phyloP scores from a whole-genome alignment of 23 tunicate species.

The Styela plicata region DNA sequence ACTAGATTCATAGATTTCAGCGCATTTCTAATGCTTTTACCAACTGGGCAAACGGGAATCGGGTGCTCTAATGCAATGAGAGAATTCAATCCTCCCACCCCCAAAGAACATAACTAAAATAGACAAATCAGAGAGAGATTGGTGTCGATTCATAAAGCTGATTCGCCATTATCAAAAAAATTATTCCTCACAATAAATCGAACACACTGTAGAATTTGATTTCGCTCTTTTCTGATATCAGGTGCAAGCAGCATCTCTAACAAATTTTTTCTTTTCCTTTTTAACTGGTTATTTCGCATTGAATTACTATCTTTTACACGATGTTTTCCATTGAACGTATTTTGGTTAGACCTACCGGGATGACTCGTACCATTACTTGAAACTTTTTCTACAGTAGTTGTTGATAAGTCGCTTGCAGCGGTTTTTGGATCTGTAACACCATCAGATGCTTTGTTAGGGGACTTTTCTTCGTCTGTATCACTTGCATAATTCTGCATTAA shows the following conservation, averaged over 20 bases:
- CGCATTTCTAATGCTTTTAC: too few species aligned
- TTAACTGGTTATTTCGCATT: not conserved
- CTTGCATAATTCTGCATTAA: slow-evolving; percentile 20
- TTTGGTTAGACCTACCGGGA: not conserved
- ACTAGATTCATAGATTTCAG: too few species aligned
- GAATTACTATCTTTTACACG: not conserved
- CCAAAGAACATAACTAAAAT: too few species aligned
- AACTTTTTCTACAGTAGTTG: not conserved
- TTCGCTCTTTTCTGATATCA: slow-evolving; percentile 76
- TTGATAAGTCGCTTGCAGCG: not conserved
- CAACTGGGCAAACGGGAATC: too few species aligned
- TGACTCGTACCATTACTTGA: not conserved
- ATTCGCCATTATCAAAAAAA: slow-evolving; percentile 48
- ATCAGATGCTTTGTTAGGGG: not conserved
- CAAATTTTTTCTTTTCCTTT: slow-evolving; percentile 1
- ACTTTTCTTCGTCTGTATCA: not conserved
- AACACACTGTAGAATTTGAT: slow-evolving; percentile 83
- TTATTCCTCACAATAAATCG: slow-evolving; percentile 66
- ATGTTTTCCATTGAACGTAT: not conserved
- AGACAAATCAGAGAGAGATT: too few species aligned
- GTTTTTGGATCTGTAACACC: not conserved
- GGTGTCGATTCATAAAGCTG: too few species aligned
- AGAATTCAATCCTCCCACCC: too few species aligned
- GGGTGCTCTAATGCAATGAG: too few species aligned
- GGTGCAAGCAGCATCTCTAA: slow-evolving; percentile 70